Evolutionary conservation across 2,888 invertebrate species (phyloP), one percentile per base, ranked within the genome.

Genomic region (Troglohyphantes excavatus): DNA sequence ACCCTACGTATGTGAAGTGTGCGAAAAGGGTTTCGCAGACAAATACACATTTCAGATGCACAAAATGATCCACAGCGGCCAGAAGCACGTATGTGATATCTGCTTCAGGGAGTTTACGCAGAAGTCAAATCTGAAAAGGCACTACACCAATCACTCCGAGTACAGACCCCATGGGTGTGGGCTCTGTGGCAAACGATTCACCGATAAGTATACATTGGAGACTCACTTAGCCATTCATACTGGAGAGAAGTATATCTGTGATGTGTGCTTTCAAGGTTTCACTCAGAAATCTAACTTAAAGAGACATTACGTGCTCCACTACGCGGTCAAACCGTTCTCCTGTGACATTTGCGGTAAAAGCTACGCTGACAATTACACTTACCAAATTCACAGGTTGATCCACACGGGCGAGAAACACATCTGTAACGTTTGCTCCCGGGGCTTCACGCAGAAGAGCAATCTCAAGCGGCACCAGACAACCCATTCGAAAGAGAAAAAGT

Each of bases 21-120:
- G 88, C 61, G 61, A 23, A 11, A 89, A 89, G 68, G 81, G 75
- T 6, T 89, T 89, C n/a, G 88, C 88, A 23, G 88, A 89, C 26
- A 89, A 89, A 23, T 83, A 89, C 43, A 89, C 88, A 0, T 89
- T 76, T 68, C 88, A 89, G 76, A 83, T 89, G 82, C 88, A 89
- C 26, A 67, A 82, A 27, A 27, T 68, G 26, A 89, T 89, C 29
- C 88, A 89, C 29, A 68, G 26, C 13, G 88, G 82, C 13, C 68
- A 89, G n/a, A 89, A 89, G 21, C 88, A 89, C 70, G 76, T 83
- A 11, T 89, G 88, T 21, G 88, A 89, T n/a, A 89, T 89, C 17
- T 89, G 88, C 59, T 82, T 53, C 23, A 6, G 88, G 43, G 82
- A 89, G 39, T 89, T 89, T 23, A 89, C 88, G 0, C 88, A 89